phyloP scores from a whole-genome alignment of 2,888 invertebrate species.

The Oligia latruncula region DNA sequence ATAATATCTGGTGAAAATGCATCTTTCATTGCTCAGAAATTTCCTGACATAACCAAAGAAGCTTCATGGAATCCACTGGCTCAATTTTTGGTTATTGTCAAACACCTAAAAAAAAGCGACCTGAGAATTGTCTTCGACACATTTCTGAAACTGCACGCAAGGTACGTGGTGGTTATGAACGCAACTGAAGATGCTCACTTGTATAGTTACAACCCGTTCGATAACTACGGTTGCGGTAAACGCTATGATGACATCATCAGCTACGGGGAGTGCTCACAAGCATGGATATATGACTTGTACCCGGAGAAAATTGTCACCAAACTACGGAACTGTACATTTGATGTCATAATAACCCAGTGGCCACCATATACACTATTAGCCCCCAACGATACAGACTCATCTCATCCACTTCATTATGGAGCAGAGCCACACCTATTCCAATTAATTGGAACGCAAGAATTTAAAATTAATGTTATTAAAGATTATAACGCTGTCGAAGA shows the following conservation, averaged over 20 bases:
- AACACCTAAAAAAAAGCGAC: conserved; percentile 54
- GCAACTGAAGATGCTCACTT: conserved; percentile 69
- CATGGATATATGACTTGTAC: conserved; percentile 63
- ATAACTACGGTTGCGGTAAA: conserved; percentile 79
- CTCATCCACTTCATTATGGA: conserved; percentile 56
- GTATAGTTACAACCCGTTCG: conserved; percentile 79
- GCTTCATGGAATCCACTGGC: conserved; percentile 74
- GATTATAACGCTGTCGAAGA: conserved; percentile 62
- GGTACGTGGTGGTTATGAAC: conserved; percentile 72
- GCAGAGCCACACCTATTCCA: conserved; percentile 71
- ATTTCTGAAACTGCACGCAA: conserved; percentile 69
- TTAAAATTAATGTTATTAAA: conserved; percentile 71
- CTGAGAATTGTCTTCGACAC: conserved; percentile 71
- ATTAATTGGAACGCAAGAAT: conserved; percentile 72
- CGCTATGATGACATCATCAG: conserved; percentile 72
- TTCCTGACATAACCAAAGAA: conserved; percentile 64
- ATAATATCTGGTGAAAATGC: conserved; percentile 64
- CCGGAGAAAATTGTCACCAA: conserved; percentile 69
- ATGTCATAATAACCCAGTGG: conserved; percentile 71
- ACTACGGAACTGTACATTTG: conserved; percentile 76
- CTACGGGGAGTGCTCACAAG: conserved; percentile 73
- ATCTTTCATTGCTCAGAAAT: conserved; percentile 55
- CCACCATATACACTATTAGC: conserved; percentile 70
- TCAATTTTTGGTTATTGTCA: conserved; percentile 71
- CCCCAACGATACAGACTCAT: conserved; percentile 27